These are phyloP conservation scores for Sorex fumeus DNA, from an alignment of 2,113 vertebrate species.

Conservation along the genomic window DNA sequence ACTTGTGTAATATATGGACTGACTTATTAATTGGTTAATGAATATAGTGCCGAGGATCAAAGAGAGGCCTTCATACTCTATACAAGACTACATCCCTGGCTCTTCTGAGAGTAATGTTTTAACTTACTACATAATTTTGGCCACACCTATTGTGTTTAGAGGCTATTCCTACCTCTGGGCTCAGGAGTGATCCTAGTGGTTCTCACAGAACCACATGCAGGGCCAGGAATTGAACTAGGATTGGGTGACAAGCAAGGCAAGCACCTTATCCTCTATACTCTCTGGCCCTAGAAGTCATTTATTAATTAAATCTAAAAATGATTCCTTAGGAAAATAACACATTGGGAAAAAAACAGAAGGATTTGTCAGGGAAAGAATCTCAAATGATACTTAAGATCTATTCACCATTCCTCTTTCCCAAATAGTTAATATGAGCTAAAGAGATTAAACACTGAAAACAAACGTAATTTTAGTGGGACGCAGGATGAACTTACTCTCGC, in stretches of 20 bases:
- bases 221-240: too few relatives aligned
- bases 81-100: too few relatives aligned
- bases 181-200: too few relatives aligned
- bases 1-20: too few relatives aligned
- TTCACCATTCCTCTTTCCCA: background rate
- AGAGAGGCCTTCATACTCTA: too few relatives aligned
- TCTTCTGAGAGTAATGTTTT: background rate
- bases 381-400: background rate
- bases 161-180: too few relatives aligned
- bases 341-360: background rate
- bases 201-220: too few relatives aligned
- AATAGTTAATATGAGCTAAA: background rate
- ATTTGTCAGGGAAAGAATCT: background rate
- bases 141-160: too few relatives aligned
- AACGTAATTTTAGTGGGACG: background rate
- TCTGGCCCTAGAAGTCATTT: conserved; percentile 8
- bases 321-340: too few relatives aligned
- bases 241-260: too few relatives aligned
- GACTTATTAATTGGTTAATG: too few relatives aligned
- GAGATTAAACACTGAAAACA: background rate
- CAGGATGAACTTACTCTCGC: conserved; percentile 85
- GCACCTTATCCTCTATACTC: background rate
- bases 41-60: too few relatives aligned
- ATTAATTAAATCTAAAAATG: background rate
- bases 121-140: conserved; percentile 11